phyloP scores from a whole-genome alignment of 2,113 vertebrate species.

The Hyperopisus bebe region DNA sequence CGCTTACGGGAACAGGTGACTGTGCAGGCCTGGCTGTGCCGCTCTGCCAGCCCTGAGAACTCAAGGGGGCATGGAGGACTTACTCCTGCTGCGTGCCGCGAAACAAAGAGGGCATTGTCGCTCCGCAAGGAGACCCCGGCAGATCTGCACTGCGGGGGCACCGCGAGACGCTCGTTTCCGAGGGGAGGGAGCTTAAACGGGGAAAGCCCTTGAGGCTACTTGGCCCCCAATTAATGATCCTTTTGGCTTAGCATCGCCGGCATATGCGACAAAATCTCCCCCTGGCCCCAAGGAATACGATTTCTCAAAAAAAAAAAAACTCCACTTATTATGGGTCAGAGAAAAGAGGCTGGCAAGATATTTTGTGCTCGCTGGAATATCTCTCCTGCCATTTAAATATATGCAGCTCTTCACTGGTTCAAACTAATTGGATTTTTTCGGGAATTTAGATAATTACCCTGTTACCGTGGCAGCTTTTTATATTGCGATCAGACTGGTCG shows the following conservation, averaged over 20 bases:
- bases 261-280: constrained; percentile 39
- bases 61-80: neutral
- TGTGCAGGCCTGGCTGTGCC: neutral
- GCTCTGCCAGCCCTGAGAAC: neutral
- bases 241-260: constrained; percentile 41
- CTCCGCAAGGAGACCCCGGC: constrained; percentile 49
- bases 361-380: constrained; percentile 25
- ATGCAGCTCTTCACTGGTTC: neutral
- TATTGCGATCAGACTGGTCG: neutral
- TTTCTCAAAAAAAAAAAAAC: constrained; percentile 37
- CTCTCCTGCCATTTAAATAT: neutral
- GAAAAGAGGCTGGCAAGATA: constrained; percentile 57
- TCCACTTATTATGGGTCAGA: constrained; percentile 27
- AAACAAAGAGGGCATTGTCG: constrained; percentile 9
- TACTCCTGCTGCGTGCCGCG: neutral
- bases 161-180: constrained; percentile 43
- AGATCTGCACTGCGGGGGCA: constrained; percentile 55
- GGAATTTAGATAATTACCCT: neutral
- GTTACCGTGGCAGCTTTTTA: neutral
- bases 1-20: neutral
- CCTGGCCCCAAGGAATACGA: constrained; percentile 42
- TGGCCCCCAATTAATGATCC: constrained; percentile 49
- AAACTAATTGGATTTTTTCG: neutral
- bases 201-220: constrained; percentile 43
- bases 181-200: constrained; percentile 41